Conservation (phyloP, 2,113 vertebrate species). For the Maccullochella peelii region DNA sequence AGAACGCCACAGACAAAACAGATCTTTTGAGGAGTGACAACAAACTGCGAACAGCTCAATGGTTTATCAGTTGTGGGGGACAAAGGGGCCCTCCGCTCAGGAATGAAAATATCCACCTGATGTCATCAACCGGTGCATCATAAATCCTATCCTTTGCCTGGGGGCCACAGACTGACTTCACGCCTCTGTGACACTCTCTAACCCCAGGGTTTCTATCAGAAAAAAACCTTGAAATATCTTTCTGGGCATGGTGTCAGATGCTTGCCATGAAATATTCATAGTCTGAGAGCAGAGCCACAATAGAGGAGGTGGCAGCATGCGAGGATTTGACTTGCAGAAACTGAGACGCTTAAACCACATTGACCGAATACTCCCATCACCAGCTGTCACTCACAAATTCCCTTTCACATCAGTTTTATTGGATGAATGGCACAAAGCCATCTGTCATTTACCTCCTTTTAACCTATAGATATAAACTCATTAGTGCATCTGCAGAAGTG, state of each 20-base stretch:
- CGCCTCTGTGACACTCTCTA: conserved; percentile 79
- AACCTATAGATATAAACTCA: conserved; percentile 39
- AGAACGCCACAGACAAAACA: conserved; percentile 40
- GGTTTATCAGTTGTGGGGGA: conserved; percentile 63
- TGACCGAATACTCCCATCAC: conserved; percentile 74
- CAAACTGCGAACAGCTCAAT: conserved; percentile 58
- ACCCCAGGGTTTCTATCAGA: conserved; percentile 77
- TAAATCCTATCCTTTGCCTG: conserved; percentile 72
- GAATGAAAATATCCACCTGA: conserved; percentile 74
- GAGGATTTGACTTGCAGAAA: conserved; percentile 81
- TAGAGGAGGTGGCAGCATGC: conserved; percentile 74
- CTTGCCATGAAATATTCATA: conserved; percentile 83
- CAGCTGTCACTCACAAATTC: conserved; percentile 73
- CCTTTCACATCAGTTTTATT: conserved; percentile 65
- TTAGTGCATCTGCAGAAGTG: conserved; percentile 27
- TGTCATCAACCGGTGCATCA: conserved; percentile 73
- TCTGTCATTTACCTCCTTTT: conserved; percentile 61
- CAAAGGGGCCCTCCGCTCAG: conserved; percentile 57
- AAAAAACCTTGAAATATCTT: conserved; percentile 77
- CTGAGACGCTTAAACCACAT: conserved; percentile 69
- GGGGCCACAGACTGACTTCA: conserved; percentile 76
- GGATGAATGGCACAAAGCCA: conserved; percentile 52
- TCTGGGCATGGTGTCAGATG: conserved; percentile 82
- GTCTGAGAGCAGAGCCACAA: conserved; percentile 79
- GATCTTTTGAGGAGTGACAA: conserved; percentile 62